Base-by-base conservation (phyloP, 2,113 vertebrate genomes). In the Rhinolophus ferrumequinum region DNA sequence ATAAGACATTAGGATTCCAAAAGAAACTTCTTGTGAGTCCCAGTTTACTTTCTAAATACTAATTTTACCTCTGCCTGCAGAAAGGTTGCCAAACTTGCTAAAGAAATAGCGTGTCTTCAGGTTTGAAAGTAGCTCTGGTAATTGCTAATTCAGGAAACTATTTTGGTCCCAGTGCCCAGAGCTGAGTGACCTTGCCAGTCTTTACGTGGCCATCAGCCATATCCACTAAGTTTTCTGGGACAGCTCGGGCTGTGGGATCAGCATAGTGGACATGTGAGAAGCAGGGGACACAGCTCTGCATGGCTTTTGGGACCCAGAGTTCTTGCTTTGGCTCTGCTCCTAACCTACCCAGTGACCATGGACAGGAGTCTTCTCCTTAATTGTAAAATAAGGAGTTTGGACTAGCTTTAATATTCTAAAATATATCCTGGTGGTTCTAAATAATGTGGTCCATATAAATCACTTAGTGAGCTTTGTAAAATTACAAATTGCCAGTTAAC, bases 331-430 rank as follows among this genome's bases (percentile, higher is more conserved):
- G 10, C 41, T 88, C 8, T 88, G 33, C 50, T 5, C 11, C 44
- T 85, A 56, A 92, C 22, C 30, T 10, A 30, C 14, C 66, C 70
- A 44, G 2, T 87, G 56, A 85, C n/a, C 19, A 41, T 47, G 19
- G 38, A 77, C 22, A 52, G 35, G 30, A 52, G 54, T 28, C 44
- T 95, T 94, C 12, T 11, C 26, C 73, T 77, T 47, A n/a, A 44
- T 13, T n/a, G 0, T 62, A 76, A 96, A 85, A 79, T 73, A 14
- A 35, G 90, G 6, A 60, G 1, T 64, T 41, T 72, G 58, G 44
- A 73, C 44, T 73, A 62, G 22, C 38, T 54, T 89, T 66, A 75
- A 33, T 54, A 93, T 84, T 90, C 77, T 94, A 93, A 24, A 93
- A 60, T 30, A 26, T 58, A 56, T 79, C 30, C 33, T 18, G 54